Conservation (phyloP, 2,888 invertebrate species). For the Cephus sareptanus region DNA sequence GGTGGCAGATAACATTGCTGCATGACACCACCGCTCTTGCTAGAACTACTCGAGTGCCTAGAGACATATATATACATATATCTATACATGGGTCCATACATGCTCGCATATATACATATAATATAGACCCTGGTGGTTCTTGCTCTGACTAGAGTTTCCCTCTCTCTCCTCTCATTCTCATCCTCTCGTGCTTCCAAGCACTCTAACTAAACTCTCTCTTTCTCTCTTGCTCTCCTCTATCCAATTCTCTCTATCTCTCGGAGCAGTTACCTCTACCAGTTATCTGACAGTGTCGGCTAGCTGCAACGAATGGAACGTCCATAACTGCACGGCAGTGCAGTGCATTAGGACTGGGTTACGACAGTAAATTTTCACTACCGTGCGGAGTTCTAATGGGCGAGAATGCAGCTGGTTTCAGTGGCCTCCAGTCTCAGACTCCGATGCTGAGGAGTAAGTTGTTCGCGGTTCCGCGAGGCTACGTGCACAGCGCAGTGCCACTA, state of each 20-base stretch:
- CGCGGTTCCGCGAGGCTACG: conserved; percentile 43
- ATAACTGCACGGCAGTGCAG: conserved; percentile 54
- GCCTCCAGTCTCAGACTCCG: conserved; percentile 45
- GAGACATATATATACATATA: conserved; percentile 22
- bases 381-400: conserved; percentile 63
- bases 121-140: conserved; percentile 10
- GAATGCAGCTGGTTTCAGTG: conserved; percentile 64
- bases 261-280: background rate
- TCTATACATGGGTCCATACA: background rate
- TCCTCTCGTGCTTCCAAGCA: background rate
- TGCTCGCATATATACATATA: background rate
- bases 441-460: conserved; percentile 54
- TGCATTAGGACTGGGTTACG: conserved; percentile 65
- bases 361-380: conserved; percentile 66
- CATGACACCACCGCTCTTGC: conserved; percentile 58
- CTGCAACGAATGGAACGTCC: conserved; percentile 52
- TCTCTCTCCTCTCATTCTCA: conserved; percentile 10
- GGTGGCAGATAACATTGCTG: conserved; percentile 63
- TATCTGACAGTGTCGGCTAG: conserved; percentile 10
- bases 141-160: conserved; percentile 18
- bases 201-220: conserved; percentile 10
- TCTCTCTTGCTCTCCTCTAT: conserved; percentile 8
- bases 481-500: background rate
- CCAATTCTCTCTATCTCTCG: background rate
- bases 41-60: conserved; percentile 56